Evolutionary conservation across 2,113 vertebrate genomes (phyloP).

Genomic region (Lamprologus sp.): DNA sequence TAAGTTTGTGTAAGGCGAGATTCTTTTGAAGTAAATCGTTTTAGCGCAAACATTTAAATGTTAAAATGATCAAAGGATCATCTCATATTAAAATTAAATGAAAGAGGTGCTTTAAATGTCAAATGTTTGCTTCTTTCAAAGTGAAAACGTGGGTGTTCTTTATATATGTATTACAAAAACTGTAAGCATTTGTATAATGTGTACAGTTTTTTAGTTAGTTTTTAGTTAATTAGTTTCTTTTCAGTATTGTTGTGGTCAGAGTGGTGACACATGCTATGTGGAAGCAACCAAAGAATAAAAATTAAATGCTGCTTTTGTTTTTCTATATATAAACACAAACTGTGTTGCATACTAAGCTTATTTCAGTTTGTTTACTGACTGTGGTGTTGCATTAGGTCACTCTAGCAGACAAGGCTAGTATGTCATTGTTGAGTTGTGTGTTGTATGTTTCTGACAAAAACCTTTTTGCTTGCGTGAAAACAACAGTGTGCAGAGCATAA

Average conservation of each 20-base stretch:
- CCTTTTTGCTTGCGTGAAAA: neutral
- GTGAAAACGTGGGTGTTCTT: constrained; percentile 60
- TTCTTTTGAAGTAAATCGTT: neutral
- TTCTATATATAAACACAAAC: neutral
- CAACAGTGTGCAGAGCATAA: neutral
- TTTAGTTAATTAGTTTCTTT: neutral
- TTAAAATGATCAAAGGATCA: neutral
- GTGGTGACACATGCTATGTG: neutral
- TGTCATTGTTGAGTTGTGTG: neutral
- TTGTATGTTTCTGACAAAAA: neutral
- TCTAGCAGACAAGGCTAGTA: neutral
- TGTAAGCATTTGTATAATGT: neutral
- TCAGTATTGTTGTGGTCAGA: neutral
- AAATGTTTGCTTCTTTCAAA: constrained; percentile 54
- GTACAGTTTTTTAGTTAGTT: neutral
- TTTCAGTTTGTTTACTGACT: neutral
- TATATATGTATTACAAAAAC: neutral
- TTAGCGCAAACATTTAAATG: neutral
- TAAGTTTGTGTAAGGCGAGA: neutral
- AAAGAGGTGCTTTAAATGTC: neutral
- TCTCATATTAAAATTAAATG: neutral
- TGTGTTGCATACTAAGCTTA: neutral
- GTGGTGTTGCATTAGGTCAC: neutral
- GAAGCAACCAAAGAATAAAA: neutral
- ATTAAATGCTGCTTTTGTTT: neutral